phyloP scores from a whole-genome alignment of 2,888 invertebrate species.

The Ophonus ardosiacus region DNA sequence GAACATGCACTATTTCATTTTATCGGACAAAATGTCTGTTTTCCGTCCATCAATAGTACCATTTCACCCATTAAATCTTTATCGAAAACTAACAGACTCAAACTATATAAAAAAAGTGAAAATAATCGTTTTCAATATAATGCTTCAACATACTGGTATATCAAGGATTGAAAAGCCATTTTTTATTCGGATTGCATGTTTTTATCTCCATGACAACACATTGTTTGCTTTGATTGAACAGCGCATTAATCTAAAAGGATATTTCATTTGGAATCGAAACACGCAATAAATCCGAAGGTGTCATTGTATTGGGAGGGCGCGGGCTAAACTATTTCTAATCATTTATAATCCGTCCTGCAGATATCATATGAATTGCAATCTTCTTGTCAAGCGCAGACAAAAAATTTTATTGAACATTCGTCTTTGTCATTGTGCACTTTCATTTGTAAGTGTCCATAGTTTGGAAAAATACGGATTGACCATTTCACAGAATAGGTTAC shows the following conservation, averaged over 20 bases:
- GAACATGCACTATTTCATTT: too few species aligned
- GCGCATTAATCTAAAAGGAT: slow-evolving; percentile 51
- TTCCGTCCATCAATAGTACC: neutral
- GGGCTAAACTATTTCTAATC: slow-evolving; percentile 52
- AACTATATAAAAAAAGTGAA: neutral
- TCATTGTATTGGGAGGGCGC: slow-evolving; percentile 33
- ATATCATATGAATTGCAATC: slow-evolving; percentile 54
- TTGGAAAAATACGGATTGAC: neutral
- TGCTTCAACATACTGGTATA: slow-evolving; percentile 48
- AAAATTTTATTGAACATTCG: slow-evolving; percentile 24
- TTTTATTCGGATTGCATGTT: slow-evolving; percentile 23
- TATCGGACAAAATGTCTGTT: neutral
- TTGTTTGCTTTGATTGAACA: slow-evolving; percentile 57
- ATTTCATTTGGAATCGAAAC: slow-evolving; percentile 52
- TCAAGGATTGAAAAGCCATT: slow-evolving; percentile 54
- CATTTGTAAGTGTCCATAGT: slow-evolving; percentile 23
- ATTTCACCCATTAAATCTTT: slow-evolving; percentile 7
- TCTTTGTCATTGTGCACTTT: slow-evolving; percentile 7
- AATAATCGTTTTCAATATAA: slow-evolving; percentile 14
- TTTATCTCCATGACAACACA: slow-evolving; percentile 61
- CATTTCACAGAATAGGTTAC: neutral
- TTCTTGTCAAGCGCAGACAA: slow-evolving; percentile 39
- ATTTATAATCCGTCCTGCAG: slow-evolving; percentile 26
- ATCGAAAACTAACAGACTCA: slow-evolving; percentile 4
- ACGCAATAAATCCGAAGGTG: slow-evolving; percentile 37